Base-by-base conservation (phyloP, 2,888 invertebrate genomes). In the Deroplatys truncata region DNA sequence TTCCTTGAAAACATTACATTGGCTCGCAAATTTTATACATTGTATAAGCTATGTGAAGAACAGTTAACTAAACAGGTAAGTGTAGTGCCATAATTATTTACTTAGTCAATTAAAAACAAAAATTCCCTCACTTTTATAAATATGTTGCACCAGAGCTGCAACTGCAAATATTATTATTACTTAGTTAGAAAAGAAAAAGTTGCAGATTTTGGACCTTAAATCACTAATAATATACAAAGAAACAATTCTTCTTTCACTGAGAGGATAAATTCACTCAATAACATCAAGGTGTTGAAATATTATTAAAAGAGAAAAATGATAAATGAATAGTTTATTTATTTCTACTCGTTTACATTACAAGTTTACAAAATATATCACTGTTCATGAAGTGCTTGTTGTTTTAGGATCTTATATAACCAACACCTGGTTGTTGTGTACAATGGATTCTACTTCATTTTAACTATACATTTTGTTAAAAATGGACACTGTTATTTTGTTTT, bases 31-130 rank as follows among this genome's bases (percentile, higher is more conserved):
- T 99, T 99, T 94, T 99, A 98, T 94, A 99, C 98, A 0, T 94
- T 99, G 28, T 99, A 99, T 93, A 99, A 99, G 93, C 94, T 99
- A 10, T 99, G 99, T 93, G 99, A 99, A 93, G 99, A 99, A 93
- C 99, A 99, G 93, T 95, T 99, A 16, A 98, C 98, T 0, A 99
- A 99, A 94, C 99, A 99, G 95, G 97, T 97, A 91, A 90, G 88
- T n/a, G n/a, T n/a, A n/a, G n/a, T n/a, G n/a, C n/a, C 16, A 28
- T n/a, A 43, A 43, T 0, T 0, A 10, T 43, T 20, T 16, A 72
- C 25, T 72, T 25, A 87, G 25, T 31, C 43, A 82, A 20, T 84
- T 35, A n/a, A 20, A 28, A 25, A 83, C 0, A 87, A 16, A 16
- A 56, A 49, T 49, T 9, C 13, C 2, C 8, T 49, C 16, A 20